These are phyloP conservation scores for Chromis chromis DNA, from an alignment of 2,797 vertebrate genomes.

Conservation along the genomic window DNA sequence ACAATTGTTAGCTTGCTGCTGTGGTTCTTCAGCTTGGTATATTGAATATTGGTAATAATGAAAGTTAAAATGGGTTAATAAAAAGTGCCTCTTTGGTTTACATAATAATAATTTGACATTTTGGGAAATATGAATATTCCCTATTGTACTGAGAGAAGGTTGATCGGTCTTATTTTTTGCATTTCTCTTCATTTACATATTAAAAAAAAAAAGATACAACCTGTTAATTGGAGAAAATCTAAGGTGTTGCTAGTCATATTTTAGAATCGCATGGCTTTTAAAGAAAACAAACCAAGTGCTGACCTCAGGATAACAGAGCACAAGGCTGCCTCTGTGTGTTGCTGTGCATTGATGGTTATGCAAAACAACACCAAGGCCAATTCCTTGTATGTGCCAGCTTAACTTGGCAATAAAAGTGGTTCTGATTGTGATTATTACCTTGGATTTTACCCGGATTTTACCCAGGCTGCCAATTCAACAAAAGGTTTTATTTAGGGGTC, in stretches of 20 bases:
- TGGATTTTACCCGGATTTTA: no score
- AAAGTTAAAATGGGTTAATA: background rate
- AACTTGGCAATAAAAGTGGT: no score
- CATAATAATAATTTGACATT: no score
- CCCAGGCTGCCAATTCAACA: no score
- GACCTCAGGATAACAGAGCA: background rate
- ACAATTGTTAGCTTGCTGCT: background rate
- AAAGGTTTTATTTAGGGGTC: no score
- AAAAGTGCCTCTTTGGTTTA: no score
- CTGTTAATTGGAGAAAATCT: background rate
- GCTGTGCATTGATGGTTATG: background rate
- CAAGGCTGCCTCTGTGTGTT: background rate
- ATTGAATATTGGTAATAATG: background rate
- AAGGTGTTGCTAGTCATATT: no score
- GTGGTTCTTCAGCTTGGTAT: background rate
- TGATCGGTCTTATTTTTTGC: background rate
- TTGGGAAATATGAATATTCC: no score
- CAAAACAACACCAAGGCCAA: background rate
- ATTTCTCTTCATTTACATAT: background rate
- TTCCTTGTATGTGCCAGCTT: no score
- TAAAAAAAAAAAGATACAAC: background rate
- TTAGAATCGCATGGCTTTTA: background rate
- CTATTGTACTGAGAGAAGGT: background rate
- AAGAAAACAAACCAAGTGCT: background rate
- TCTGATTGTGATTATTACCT: no score